Percentiles rank a stretch among this genome's conserved stretches.
Evolutionary conservation across 2,888 invertebrate genomes (phyloP).

Genomic region (Odontomyia ornata): DNA sequence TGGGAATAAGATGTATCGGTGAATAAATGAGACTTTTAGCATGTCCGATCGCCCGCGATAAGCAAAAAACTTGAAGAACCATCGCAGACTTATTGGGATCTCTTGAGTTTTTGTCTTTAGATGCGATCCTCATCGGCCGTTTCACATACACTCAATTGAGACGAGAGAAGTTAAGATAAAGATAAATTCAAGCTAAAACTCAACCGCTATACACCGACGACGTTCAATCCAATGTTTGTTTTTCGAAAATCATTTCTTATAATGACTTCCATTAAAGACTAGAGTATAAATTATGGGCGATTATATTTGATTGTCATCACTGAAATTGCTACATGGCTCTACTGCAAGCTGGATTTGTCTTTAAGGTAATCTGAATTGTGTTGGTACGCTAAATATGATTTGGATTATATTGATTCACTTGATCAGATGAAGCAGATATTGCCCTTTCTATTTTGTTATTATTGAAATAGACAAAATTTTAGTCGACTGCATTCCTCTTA

Average conservation of each 20-base stretch:
- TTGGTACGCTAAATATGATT: too few species aligned
- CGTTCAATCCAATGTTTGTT: slow-evolving; percentile 14
- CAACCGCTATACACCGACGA: background rate
- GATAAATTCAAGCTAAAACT: slow-evolving; percentile 20
- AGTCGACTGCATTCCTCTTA: too few species aligned
- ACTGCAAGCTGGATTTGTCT: too few species aligned
- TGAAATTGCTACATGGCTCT: slow-evolving; percentile 7
- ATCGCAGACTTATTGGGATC: slow-evolving; percentile 41
- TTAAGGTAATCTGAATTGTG: too few species aligned
- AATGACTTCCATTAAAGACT: slow-evolving; percentile 40
- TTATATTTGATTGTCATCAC: slow-evolving; percentile 40
- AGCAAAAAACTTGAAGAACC: slow-evolving; percentile 31
- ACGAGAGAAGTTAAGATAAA: slow-evolving; percentile 10
- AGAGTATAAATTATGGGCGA: slow-evolving; percentile 29
- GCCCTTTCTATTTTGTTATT: too few species aligned
- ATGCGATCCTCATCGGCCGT: background rate
- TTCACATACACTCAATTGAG: background rate
- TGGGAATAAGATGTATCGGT: slow-evolving; percentile 39
- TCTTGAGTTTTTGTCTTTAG: slow-evolving; percentile 1
- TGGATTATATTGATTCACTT: too few species aligned
- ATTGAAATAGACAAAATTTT: too few species aligned
- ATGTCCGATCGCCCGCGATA: slow-evolving; percentile 10
- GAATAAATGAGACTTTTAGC: slow-evolving; percentile 30
- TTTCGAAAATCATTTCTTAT: slow-evolving; percentile 40
- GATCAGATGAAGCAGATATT: too few species aligned